Evolutionary conservation across 2,113 vertebrate genomes (phyloP).

Genomic region (Sakesphorus luctuosus): DNA sequence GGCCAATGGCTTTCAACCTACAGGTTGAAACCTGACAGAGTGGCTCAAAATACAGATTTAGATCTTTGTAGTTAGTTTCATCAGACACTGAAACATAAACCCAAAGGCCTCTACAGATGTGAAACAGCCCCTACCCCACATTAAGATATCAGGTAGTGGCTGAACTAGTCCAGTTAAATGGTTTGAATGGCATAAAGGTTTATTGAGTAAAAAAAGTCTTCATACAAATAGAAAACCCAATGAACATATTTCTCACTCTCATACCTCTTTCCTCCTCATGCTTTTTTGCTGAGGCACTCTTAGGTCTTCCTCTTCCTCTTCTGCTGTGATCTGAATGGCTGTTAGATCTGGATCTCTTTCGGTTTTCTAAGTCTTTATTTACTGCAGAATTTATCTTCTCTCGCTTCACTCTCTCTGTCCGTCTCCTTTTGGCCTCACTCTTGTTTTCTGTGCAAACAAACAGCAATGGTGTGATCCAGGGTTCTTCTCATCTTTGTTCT

Average conservation of each 20-base stretch:
- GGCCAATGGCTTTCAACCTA: neutral
- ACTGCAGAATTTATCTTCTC: constrained; percentile 89
- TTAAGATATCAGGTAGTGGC: neutral
- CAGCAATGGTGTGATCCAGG: constrained; percentile 45
- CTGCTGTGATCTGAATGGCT: constrained; percentile 94
- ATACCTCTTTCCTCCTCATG: constrained; percentile 97
- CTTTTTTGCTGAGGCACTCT: constrained; percentile 91
- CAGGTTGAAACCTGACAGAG: neutral
- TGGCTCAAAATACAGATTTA: neutral
- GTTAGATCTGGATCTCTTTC: constrained; percentile 88
- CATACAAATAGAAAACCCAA: neutral
- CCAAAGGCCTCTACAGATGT: neutral
- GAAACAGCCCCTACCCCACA: neutral
- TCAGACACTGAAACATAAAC: constrained; percentile 5
- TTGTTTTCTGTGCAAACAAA: constrained; percentile 85
- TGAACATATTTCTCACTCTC: neutral
- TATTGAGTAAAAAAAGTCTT: neutral
- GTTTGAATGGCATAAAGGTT: neutral
- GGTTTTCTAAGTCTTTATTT: constrained; percentile 90
- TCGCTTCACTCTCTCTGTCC: constrained; percentile 92
- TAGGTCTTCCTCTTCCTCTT: constrained; percentile 91
- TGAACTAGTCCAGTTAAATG: neutral
- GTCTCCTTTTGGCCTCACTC: constrained; percentile 90
- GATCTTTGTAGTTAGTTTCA: neutral
- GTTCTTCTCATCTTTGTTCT: neutral